Evolutionary conservation across 2,113 vertebrate species (phyloP), one percentile per base, ranked within the genome.

Genomic region (Varanus komodoensis): DNA sequence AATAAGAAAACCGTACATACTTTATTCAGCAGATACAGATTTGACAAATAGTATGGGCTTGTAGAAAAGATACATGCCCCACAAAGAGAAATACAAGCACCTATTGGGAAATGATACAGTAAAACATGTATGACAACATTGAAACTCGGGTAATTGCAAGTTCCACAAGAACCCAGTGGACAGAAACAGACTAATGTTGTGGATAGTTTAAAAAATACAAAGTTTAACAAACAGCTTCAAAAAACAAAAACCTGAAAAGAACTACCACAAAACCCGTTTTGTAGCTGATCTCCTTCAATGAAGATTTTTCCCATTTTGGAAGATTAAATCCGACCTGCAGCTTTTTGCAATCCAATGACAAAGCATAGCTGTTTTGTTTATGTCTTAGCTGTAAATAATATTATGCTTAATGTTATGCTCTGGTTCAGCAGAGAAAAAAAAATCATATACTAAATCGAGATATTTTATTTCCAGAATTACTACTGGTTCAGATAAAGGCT

Each of bases 101-200:
- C 3, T 32, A 80, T 34, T 5, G 11, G 8, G 50, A 83, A 8
- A 6, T n/a, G 0, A 6, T 4, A 54, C 6, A 7, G 38, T 7
- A 0, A 68, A 68, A 3, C 6, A 0, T 34, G n/a, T 0, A 0
- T 0, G 2, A 27, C 19, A 12, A 38, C 44, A 23, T 23, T 29
- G 27, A 1, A 0, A 0, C 89, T 54, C 1, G 0, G 0, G 0
- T 32, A 48, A 29, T 1, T 0, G 0, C 0, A 25, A 29, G 11
- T 57, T 0, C 73, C 9, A 78, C 38, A 44, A 44, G 38, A 44
- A 44, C 38, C 3, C 38, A 44, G 38, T 1, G 38, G 0, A 67
- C 17, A 86, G 38, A 0, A 25, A 54, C 82, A 34, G 38, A 12
- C 38, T 34, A 64, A 67, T 7, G 4, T 57, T 15, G 87, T 61